Base-by-base conservation (phyloP, 2,888 invertebrate genomes). In the Nudaria mundana region DNA sequence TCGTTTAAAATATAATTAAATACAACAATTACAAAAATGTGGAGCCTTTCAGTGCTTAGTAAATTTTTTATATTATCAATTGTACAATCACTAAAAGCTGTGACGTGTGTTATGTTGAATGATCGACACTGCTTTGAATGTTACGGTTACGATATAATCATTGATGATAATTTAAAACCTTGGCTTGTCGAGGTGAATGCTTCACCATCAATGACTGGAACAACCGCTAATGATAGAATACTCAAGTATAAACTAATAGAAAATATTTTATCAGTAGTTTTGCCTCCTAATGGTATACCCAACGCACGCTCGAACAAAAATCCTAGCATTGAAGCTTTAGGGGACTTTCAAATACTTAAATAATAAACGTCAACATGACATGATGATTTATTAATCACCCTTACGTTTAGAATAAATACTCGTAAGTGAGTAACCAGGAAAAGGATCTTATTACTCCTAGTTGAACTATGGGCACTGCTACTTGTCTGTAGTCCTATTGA, bases 121-220 rank as follows among this genome's bases (percentile, higher is more conserved):
- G 98, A 98, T 79, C 88, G 96, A 35, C 97, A 97, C 75, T 97
- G 97, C 68, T 97, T 95, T 69, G 97, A 97, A 80, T 97, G 97
- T 66, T 98, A 98, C 69, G 98, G 98, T 25, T 98, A 97, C 72
- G 98, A 98, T 70, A 97, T 98, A 35, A 98, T 98, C 57, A 97
- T 98, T 57, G 98, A 98, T 74, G 95, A 97, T 70, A 94, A 94
- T 65, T 81, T 98, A 18, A 98, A 98, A 72, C 98, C 98, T 0
- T 98, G 97, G 97, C 84, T 97, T 7, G 95, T 97, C 36, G 97
- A 97, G 89, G 96, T 97, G n/a, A 98, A 98, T 72, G 97, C 98
- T 1, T 98, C 98, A 0, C 98, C 98, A 0, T 97, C 98, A 0
- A 79, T 98, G 46, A 96, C 97, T 1, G 96, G 98, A 0, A 98